Percentiles rank a stretch among this genome's conserved stretches.
These are phyloP conservation scores for Xestia rhomboidea DNA, from an alignment of 2,888 invertebrate genomes.

Conservation along the genomic window DNA sequence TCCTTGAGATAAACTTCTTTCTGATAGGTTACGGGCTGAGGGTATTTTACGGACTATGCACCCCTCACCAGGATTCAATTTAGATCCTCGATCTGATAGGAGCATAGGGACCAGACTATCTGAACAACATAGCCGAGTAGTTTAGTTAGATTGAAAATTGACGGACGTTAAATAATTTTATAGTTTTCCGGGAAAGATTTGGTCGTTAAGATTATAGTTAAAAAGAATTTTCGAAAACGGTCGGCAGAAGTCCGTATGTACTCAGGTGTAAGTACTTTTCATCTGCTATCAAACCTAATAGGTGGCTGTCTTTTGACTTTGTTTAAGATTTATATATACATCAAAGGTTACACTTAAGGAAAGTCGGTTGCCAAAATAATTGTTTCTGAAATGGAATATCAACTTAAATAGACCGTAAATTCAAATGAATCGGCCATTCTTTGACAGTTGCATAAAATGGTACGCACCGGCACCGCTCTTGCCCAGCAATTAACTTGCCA, in stretches of 20 bases:
- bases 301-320: too few species aligned
- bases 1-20: conserved; percentile 63
- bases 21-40: conserved; percentile 68
- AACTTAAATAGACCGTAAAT: too few species aligned
- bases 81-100: conserved; percentile 86
- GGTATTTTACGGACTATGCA: conserved; percentile 84
- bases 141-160: conserved; percentile 52
- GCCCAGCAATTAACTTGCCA: too few species aligned
- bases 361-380: too few species aligned
- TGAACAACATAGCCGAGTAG: conserved; percentile 65
- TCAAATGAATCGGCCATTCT: too few species aligned
- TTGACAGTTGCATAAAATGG: too few species aligned
- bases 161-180: conserved; percentile 62
- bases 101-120: conserved; percentile 75
- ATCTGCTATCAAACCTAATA: background rate
- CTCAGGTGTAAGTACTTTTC: background rate
- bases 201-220: conserved; percentile 25
- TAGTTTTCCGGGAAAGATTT: conserved; percentile 44
- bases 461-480: too few species aligned
- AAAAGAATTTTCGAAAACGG: background rate
- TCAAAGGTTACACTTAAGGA: too few species aligned
- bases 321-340: too few species aligned
- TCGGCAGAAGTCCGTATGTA: background rate
- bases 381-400: too few species aligned
- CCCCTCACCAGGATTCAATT: conserved; percentile 87